Percentiles rank a stretch among this genome's conserved stretches.
Evolutionary conservation across 2,797 vertebrate genomes (phyloP).

Genomic region (Pseudopleuronectes americanus): DNA sequence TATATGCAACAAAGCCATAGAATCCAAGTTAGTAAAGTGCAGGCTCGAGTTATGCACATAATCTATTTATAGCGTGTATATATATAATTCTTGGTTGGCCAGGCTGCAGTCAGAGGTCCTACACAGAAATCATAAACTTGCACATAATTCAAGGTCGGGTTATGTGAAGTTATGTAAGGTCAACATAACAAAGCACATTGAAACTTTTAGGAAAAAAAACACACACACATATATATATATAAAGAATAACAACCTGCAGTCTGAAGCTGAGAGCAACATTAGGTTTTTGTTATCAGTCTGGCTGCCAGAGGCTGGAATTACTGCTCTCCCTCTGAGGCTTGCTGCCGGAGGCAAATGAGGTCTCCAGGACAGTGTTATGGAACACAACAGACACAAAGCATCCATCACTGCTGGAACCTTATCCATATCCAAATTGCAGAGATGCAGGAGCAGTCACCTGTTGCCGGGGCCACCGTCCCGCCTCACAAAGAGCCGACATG

Average conservation of each 20-base stretch:
- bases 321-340: constrained; percentile 43
- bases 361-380: constrained; percentile 54
- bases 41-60: no score
- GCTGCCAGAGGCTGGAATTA: constrained; percentile 53
- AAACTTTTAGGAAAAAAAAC: no score
- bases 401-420: constrained; percentile 40
- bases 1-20: no score
- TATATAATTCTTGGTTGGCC: no score
- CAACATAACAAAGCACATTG: no score
- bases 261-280: constrained; percentile 22
- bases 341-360: constrained; percentile 61
- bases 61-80: no score
- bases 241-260: constrained; percentile 32
- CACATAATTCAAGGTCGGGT: no score
- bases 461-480: constrained; percentile 41
- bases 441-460: constrained; percentile 38
- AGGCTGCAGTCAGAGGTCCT: no score
- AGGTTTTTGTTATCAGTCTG: constrained; percentile 44
- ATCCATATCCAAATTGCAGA: constrained; percentile 45
- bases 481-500: constrained; percentile 12
- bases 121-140: no score
- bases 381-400: constrained; percentile 57
- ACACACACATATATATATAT: neutral
- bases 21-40: no score
- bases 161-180: no score